A percentile compares a stretch with the other conserved stretches of the same genome.
These are phyloP conservation scores for Pseudochirops corinnae DNA, from an alignment of 2,797 vertebrate genomes.

Conservation along the genomic window DNA sequence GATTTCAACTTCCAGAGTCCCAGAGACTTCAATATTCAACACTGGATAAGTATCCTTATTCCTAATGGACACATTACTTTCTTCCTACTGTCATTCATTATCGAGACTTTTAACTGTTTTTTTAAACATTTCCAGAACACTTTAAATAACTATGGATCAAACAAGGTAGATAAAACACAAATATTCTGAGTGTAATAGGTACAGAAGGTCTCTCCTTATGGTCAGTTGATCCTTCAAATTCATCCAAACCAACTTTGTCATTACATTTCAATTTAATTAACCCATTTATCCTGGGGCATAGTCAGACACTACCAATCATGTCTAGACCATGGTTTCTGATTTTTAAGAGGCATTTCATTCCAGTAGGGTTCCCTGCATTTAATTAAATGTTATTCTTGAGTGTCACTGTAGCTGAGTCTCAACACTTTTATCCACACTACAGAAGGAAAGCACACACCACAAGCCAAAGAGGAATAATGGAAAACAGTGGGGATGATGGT, in stretches of 20 bases:
- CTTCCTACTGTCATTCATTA: too few species aligned
- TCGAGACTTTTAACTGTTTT: not conserved
- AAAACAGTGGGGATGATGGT: constrained; percentile 31
- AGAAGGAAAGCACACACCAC: not conserved
- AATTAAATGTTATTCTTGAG: not conserved
- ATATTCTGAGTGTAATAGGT: not conserved
- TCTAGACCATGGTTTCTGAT: not conserved
- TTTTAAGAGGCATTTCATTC: not conserved
- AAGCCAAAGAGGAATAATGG: constrained; percentile 11
- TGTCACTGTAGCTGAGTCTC: not conserved
- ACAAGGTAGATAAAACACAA: not conserved
- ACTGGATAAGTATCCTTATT: not conserved
- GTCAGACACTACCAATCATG: not conserved
- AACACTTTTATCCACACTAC: not conserved
- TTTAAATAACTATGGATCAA: fast-evolving
- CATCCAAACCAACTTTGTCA: not conserved
- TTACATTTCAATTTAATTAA: not conserved
- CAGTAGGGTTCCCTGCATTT: not conserved
- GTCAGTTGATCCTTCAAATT: not conserved
- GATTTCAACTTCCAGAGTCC: not conserved
- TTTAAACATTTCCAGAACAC: fast-evolving
- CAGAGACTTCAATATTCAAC: not conserved
- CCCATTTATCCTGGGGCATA: not conserved
- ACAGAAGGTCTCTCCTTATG: not conserved
- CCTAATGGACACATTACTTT: not conserved